phyloP scores from a whole-genome alignment of 2,888 invertebrate species.

The Gnatocerus cornutus region DNA sequence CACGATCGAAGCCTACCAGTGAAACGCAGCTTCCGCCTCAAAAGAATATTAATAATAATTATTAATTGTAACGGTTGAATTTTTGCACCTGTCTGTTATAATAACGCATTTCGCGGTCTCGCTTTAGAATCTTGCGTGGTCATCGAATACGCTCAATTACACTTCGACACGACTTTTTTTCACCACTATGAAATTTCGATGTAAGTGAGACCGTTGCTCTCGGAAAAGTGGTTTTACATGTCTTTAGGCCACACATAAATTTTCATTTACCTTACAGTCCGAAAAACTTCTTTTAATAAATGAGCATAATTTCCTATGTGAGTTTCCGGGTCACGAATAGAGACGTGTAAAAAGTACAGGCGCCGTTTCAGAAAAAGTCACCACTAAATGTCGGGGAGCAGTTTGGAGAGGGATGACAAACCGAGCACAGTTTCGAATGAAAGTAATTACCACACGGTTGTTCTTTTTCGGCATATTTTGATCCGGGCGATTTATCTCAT shows the following conservation, averaged over 20 bases:
- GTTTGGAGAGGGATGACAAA: too few relatives aligned
- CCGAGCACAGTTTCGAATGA: too few relatives aligned
- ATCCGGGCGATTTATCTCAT: background rate
- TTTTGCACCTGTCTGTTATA: conserved; percentile 48
- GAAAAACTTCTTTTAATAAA: conserved; percentile 39
- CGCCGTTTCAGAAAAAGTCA: conserved; percentile 11
- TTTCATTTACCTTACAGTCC: conserved; percentile 23
- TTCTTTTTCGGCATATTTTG: background rate
- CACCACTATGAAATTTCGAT: conserved; percentile 16
- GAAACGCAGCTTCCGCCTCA: conserved; percentile 25
- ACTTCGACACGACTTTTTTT: conserved; percentile 23
- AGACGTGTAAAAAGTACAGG: conserved; percentile 28
- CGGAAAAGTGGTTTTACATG: conserved; percentile 4
- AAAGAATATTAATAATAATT: conserved; percentile 31
- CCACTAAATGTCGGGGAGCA: conserved; percentile 1
- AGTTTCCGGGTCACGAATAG: conserved; percentile 29
- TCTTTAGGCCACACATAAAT: conserved; percentile 28
- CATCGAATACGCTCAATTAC: conserved; percentile 38
- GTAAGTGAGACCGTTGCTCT: conserved; percentile 27
- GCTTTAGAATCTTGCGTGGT: conserved; percentile 35
- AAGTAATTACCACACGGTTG: too few relatives aligned
- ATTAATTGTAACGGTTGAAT: conserved; percentile 41
- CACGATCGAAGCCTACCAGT: conserved; percentile 5
- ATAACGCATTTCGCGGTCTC: conserved; percentile 34
- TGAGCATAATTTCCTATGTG: conserved; percentile 39